Percentiles rank a stretch among this genome's conserved stretches.
phyloP scores from a whole-genome alignment of 2,113 vertebrate genomes.

The Sapajus apella region DNA sequence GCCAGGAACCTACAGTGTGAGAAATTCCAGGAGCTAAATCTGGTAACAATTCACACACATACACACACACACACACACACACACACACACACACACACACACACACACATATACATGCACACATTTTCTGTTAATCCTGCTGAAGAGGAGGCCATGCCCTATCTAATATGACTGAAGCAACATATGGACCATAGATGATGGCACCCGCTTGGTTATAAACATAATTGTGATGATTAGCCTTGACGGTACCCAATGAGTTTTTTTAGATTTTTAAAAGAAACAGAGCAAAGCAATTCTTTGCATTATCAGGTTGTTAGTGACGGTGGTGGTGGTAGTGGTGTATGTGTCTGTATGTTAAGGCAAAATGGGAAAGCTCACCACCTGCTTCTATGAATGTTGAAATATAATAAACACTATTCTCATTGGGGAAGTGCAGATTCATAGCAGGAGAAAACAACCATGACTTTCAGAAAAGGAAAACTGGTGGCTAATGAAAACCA shows the following conservation, averaged over 20 bases:
- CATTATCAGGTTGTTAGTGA: not conserved
- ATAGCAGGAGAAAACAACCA: not conserved
- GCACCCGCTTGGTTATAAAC: not conserved
- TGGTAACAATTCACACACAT: not conserved
- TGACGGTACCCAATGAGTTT: not conserved
- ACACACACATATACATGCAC: not conserved
- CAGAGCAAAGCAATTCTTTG: not conserved
- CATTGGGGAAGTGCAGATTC: not conserved
- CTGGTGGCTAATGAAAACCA: not conserved
- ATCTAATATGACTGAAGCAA: not conserved
- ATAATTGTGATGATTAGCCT: not conserved
- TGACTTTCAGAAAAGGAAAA: not conserved
- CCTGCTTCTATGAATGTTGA: not conserved
- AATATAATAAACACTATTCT: not conserved
- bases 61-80: not conserved
- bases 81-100: not conserved
- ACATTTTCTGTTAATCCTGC: not conserved
- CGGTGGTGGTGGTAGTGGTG: too few relatives aligned
- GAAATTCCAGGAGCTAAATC: constrained; percentile 1
- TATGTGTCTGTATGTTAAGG: not conserved
- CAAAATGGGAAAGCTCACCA: not conserved
- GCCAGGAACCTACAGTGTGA: not conserved
- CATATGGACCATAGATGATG: not conserved
- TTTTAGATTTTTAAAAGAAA: constrained; percentile 34
- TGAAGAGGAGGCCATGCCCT: not conserved